phyloP scores from a whole-genome alignment of 2,797 vertebrate genomes.

The Xenops minutus region DNA sequence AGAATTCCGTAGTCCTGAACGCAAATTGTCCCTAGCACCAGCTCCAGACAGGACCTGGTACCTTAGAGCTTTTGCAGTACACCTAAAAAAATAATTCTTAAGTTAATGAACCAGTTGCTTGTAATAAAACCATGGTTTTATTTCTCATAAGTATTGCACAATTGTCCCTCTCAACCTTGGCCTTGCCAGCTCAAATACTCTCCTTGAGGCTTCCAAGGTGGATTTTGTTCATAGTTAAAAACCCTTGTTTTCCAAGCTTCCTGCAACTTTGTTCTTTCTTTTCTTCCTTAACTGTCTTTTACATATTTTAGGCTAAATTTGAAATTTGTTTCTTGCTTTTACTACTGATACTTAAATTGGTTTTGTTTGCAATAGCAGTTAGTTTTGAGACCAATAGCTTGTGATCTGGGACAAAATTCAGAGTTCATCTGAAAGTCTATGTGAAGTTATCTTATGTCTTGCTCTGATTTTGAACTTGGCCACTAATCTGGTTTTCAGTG shows the following conservation, averaged over 20 bases:
- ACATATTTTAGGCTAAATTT: not conserved
- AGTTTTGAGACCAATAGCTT: not conserved
- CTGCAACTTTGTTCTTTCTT: not conserved
- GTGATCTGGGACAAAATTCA: not conserved
- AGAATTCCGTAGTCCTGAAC: no score
- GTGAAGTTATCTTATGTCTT: not conserved
- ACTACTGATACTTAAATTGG: not conserved
- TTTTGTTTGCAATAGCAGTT: not conserved
- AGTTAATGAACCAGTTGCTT: no score
- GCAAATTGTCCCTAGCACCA: no score
- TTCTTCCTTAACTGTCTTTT: not conserved
- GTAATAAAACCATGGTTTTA: no score
- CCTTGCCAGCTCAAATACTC: not conserved
- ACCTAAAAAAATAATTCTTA: no score
- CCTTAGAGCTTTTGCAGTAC: no score
- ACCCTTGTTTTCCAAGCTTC: not conserved
- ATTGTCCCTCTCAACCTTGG: not conserved
- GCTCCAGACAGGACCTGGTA: no score
- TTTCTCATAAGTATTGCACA: not conserved
- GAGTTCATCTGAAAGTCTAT: not conserved
- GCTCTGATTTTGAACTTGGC: not conserved
- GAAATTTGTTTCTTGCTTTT: not conserved
- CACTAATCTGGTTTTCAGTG: constrained; percentile 12
- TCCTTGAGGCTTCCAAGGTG: not conserved
- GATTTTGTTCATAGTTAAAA: not conserved